Base-by-base conservation (phyloP, 1,140 invertebrate genomes). In the Bombus sibiricus region DNA sequence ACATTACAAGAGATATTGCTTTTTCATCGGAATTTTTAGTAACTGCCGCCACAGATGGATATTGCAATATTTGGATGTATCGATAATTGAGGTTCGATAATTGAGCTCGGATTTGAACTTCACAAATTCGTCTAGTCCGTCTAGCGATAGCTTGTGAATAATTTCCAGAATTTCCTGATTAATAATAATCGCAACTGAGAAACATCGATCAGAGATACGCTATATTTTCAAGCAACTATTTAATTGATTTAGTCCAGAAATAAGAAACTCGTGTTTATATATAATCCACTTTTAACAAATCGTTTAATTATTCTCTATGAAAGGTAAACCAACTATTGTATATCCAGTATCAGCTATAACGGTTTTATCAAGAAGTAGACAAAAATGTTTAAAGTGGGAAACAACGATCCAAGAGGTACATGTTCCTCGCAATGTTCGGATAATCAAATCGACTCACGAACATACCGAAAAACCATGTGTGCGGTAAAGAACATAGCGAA, bases 101-200 rank as follows among this genome's bases (percentile, higher is more conserved):
- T 8, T 2, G 5, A 43, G 10, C 41, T 8, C 25, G 28, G 10
- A n/a, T 43, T 68, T 37, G 1, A 47, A 32, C 3, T 53, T 53
- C 8, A 25, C 15, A 6, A 69, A 80, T 37, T 34, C 13, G 25
- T 12, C 32, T 47, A 9, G 41, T 37, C 69, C 77, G n/a, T n/a
- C n/a, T n/a, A 32, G 13, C 25, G 47, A 37, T 53, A 80, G 12
- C 77, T 53, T 0, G n/a, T 69, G 77, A 80, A 80, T 80, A 37
- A 69, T 68, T 68, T 53, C 32, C 25, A 62, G 6, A 53, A 68
- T 32, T 25, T 18, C 25, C 37, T 28, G 18, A 10, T 28, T 28
- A 69, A 39, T 69, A 39, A 69, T 28, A 69, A 68, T 9, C 8
- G 8, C 18, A 37, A 37, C 0, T 4, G 68, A 39, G 8, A 10